Evolutionary conservation across 2,888 invertebrate species (phyloP).

Genomic region (Cremastobaeus sp.): DNA sequence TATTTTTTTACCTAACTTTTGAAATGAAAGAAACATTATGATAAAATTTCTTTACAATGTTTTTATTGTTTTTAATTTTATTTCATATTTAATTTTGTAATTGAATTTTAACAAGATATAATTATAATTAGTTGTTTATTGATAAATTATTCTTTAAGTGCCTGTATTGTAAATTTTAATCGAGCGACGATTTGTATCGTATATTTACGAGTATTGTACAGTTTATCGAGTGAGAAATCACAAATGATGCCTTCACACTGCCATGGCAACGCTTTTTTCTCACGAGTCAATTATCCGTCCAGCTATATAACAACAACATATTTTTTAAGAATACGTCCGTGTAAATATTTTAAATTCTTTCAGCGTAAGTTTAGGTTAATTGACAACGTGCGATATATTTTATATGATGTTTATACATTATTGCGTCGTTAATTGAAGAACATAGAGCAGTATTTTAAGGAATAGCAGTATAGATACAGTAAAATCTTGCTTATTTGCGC

Average conservation of each 20-base stretch:
- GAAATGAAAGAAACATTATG: too few relatives aligned
- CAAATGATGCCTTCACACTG: conserved; percentile 12
- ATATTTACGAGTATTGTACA: conserved; percentile 40
- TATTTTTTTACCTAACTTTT: too few relatives aligned
- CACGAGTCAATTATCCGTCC: conserved; percentile 56
- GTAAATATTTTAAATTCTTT: conserved; percentile 50
- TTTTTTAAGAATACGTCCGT: conserved; percentile 21
- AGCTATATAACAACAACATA: conserved; percentile 40
- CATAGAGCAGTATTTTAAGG: conserved; percentile 47
- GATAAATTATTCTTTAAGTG: too few relatives aligned
- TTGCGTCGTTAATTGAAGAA: conserved; percentile 12
- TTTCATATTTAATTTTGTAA: too few relatives aligned
- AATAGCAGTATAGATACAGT: conserved; percentile 20
- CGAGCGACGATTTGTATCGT: conserved; percentile 8
- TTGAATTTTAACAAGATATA: too few relatives aligned
- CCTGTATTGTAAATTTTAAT: background rate
- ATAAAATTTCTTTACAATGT: too few relatives aligned
- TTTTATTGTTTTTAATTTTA: too few relatives aligned
- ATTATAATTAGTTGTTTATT: too few relatives aligned
- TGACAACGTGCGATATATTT: conserved; percentile 50
- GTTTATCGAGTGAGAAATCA: conserved; percentile 40
- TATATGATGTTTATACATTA: conserved; percentile 50
- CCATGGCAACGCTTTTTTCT: conserved; percentile 38
- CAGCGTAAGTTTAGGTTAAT: conserved; percentile 37
- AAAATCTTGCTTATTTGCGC: conserved; percentile 19